phyloP scores from a whole-genome alignment of 2,888 invertebrate species.

The Dascillus cervinus region DNA sequence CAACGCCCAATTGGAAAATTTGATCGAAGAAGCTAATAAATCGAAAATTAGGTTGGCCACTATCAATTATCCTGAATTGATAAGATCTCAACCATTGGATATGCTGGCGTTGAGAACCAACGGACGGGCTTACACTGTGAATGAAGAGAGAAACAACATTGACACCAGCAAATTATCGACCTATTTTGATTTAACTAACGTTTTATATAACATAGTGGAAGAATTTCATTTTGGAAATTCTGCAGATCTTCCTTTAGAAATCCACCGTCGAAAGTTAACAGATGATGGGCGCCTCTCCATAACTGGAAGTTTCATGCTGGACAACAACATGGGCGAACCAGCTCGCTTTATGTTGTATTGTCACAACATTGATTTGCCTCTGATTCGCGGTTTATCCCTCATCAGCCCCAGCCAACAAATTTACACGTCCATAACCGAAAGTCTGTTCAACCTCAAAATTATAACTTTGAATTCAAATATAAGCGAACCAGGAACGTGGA shows the following conservation, averaged over 20 bases:
- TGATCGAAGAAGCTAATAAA: constrained; percentile 40
- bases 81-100: constrained; percentile 42
- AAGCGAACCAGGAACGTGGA: constrained; percentile 53
- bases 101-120: constrained; percentile 41
- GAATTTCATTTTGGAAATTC: constrained; percentile 43
- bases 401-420: constrained; percentile 46
- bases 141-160: constrained; percentile 47
- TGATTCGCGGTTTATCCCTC: constrained; percentile 45
- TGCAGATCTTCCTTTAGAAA: constrained; percentile 44
- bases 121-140: constrained; percentile 45
- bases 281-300: constrained; percentile 45
- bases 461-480: constrained; percentile 45
- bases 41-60: constrained; percentile 46
- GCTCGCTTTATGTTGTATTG: constrained; percentile 48
- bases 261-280: constrained; percentile 45
- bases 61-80: constrained; percentile 48
- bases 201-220: constrained; percentile 43
- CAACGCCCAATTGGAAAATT: constrained; percentile 37
- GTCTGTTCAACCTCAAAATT: constrained; percentile 44
- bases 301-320: constrained; percentile 49
- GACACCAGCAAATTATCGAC: constrained; percentile 46
- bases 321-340: constrained; percentile 46
- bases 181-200: constrained; percentile 47
- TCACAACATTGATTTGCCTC: constrained; percentile 45
- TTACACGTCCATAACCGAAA: constrained; percentile 44